Conservation (phyloP, 2,113 vertebrate genomes). For the Scomber scombrus region DNA sequence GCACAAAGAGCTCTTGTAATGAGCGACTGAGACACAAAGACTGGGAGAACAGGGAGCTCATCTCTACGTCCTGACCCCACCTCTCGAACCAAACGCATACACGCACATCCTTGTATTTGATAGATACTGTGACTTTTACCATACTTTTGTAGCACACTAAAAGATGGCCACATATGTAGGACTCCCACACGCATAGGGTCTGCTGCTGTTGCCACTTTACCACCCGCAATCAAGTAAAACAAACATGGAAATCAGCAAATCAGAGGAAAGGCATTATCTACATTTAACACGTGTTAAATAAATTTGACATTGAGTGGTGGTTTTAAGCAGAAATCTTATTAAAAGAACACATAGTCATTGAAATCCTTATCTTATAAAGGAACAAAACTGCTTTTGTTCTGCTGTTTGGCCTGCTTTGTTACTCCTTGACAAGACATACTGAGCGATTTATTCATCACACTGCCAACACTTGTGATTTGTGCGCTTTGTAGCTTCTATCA, state of each 20-base stretch:
- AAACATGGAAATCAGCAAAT: conserved; percentile 38
- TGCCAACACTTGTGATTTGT: conserved; percentile 9
- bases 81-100: conserved; percentile 37
- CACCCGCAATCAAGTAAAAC: conserved; percentile 16
- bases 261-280: conserved; percentile 30
- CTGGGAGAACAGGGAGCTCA: conserved; percentile 65
- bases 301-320: conserved; percentile 19
- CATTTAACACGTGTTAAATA: conserved; percentile 28
- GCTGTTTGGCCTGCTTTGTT: conserved; percentile 26
- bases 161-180: conserved; percentile 24
- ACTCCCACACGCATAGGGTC: background rate
- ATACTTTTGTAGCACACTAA: background rate
- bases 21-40: conserved; percentile 66
- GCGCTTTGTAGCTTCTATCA: conserved; percentile 13
- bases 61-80: conserved; percentile 25
- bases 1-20: conserved; percentile 81
- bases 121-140: conserved; percentile 10
- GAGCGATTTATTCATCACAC: conserved; percentile 27
- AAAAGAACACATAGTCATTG: conserved; percentile 26
- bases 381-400: conserved; percentile 52
- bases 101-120: conserved; percentile 18
- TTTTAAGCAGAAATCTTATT: conserved; percentile 25
- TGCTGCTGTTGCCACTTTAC: background rate
- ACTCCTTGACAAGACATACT: conserved; percentile 22
- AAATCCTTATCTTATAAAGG: conserved; percentile 40